These are phyloP conservation scores for Edolisoma coerulescens DNA, from an alignment of 2,113 vertebrate species.

Conservation along the genomic window DNA sequence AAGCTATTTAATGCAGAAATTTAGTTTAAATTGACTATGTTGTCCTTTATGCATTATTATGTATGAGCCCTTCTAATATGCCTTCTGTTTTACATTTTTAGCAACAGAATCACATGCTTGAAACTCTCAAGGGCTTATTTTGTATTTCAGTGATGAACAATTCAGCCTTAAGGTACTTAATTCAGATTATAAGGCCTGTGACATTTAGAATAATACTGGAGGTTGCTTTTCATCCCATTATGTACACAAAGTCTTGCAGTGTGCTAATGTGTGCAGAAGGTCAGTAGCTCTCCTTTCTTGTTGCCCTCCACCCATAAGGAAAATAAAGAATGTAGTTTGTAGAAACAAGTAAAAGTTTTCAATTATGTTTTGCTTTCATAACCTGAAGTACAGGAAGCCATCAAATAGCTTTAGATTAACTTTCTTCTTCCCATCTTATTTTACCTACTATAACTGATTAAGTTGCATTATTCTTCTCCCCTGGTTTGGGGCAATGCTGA, in stretches of 20 bases:
- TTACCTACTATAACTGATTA: neutral
- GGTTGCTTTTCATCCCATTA: constrained; percentile 6
- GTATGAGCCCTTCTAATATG: neutral
- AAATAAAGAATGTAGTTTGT: neutral
- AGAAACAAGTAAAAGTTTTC: neutral
- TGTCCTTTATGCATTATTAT: neutral
- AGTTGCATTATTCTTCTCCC: neutral
- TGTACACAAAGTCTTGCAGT: neutral
- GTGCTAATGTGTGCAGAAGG: neutral
- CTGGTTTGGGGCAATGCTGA: neutral
- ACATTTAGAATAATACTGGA: constrained; percentile 27
- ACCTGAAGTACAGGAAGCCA: neutral
- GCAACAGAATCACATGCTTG: neutral
- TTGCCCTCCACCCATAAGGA: neutral
- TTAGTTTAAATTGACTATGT: neutral
- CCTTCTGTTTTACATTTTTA: constrained; percentile 2
- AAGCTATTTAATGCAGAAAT: constrained; percentile 13
- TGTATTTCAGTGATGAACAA: neutral
- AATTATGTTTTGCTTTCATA: neutral
- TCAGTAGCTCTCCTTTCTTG: neutral
- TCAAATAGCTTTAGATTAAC: neutral
- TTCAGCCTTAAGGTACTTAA: neutral
- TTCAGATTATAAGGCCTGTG: constrained; percentile 7
- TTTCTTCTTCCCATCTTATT: neutral
- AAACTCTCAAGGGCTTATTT: constrained; percentile 21